These are phyloP conservation scores for Anabacerthia variegaticeps DNA, from an alignment of 2,797 vertebrate species.

Conservation along the genomic window DNA sequence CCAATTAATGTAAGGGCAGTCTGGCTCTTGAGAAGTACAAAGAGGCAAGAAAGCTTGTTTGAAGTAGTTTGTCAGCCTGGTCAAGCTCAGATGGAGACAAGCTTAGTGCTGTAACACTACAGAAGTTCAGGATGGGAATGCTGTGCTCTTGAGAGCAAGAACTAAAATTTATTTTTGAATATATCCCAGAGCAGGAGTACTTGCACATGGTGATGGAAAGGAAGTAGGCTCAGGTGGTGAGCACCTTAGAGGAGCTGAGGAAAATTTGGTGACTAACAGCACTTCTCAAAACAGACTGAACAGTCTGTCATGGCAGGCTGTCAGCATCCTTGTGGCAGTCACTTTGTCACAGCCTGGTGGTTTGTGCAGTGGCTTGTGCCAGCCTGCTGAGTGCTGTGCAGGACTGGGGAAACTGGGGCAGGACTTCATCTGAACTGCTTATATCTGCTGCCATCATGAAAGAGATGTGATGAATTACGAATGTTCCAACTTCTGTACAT, in stretches of 20 bases:
- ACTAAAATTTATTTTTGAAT: background rate
- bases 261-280: background rate
- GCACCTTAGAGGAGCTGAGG: background rate
- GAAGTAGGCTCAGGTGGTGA: background rate
- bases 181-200: background rate
- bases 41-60: background rate
- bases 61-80: background rate
- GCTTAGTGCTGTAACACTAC: background rate
- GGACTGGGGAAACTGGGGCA: background rate
- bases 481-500: background rate
- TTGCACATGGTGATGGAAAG: background rate
- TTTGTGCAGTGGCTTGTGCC: background rate
- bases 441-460: rapidly evolving
- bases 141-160: background rate
- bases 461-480: background rate
- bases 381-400: rapidly evolving
- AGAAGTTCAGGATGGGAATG: background rate
- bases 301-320: background rate
- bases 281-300: background rate
- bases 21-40: background rate
- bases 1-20: background rate
- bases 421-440: too few relatives aligned
- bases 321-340: background rate
- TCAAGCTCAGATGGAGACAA: background rate
- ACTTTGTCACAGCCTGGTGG: background rate